Conservation (phyloP, 1,140 invertebrate genomes). For the Heliothis subflexa region DNA sequence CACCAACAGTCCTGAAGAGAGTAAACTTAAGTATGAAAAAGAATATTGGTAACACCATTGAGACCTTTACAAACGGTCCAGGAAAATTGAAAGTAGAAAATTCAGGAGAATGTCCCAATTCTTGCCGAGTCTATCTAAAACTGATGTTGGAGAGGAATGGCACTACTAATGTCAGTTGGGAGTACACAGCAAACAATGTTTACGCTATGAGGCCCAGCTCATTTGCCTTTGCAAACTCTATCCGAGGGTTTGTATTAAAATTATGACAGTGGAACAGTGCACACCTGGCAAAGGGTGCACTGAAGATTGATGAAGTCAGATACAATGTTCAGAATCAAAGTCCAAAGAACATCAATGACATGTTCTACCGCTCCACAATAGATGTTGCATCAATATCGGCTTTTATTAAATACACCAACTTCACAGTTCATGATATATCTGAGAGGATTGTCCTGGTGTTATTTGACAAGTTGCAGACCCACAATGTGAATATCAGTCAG, state of each 20-base stretch:
- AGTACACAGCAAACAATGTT: slow-evolving; percentile 87
- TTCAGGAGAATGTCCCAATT: slow-evolving; percentile 88
- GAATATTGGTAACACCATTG: slow-evolving; percentile 85
- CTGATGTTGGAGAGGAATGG: slow-evolving; percentile 87
- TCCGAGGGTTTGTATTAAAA: slow-evolving; percentile 92
- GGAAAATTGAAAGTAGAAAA: slow-evolving; percentile 89
- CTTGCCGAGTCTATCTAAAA: slow-evolving; percentile 88
- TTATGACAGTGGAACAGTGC: slow-evolving; percentile 91
- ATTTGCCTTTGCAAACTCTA: slow-evolving; percentile 88
- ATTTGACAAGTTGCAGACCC: slow-evolving; percentile 90
- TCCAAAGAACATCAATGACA: slow-evolving; percentile 77
- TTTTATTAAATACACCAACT: slow-evolving; percentile 80
- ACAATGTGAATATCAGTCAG: slow-evolving; percentile 91
- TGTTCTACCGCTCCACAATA: slow-evolving; percentile 76
- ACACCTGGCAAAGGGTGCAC: slow-evolving; percentile 80
- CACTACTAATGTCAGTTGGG: slow-evolving; percentile 86
- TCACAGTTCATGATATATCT: slow-evolving; percentile 87
- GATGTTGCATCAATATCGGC: slow-evolving; percentile 78
- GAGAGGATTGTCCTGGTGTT: slow-evolving; percentile 92
- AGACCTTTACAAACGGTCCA: slow-evolving; percentile 86
- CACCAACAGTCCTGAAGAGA: slow-evolving; percentile 65
- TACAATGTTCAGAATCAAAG: slow-evolving; percentile 80
- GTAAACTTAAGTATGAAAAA: slow-evolving; percentile 84
- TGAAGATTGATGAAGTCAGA: slow-evolving; percentile 79
- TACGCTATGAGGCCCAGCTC: slow-evolving; percentile 90